These are phyloP conservation scores for Norana najaformis DNA, from an alignment of 2,888 invertebrate species.

Conservation along the genomic window DNA sequence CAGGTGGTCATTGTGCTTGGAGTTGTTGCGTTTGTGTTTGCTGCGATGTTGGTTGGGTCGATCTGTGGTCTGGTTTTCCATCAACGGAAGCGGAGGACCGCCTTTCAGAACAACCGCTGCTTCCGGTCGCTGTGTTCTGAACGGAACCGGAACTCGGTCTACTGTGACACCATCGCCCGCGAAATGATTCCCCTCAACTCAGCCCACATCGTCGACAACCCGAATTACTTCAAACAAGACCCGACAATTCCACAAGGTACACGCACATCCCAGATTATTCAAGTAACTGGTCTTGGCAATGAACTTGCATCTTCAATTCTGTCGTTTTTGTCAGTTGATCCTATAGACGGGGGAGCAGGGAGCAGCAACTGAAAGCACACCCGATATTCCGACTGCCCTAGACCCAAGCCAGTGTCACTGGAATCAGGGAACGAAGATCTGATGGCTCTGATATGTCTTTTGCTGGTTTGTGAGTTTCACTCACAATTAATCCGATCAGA, in stretches of 20 bases:
- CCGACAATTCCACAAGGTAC: constrained; percentile 6
- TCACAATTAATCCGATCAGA: too few species aligned
- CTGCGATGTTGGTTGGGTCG: not conserved
- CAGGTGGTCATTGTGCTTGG: not conserved
- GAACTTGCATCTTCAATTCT: too few species aligned
- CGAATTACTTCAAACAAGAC: constrained; percentile 44
- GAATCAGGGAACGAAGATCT: too few species aligned
- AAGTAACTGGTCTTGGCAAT: not conserved
- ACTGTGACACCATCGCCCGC: constrained; percentile 27
- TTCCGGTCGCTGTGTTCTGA: constrained; percentile 18
- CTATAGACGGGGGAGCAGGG: too few species aligned
- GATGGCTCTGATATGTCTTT: too few species aligned
- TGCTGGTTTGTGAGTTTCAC: too few species aligned
- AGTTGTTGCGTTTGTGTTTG: not conserved
- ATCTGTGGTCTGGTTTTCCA: not conserved
- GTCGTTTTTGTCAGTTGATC: too few species aligned
- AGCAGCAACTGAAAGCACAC: too few species aligned
- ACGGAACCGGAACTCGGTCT: constrained; percentile 15
- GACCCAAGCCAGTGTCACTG: too few species aligned
- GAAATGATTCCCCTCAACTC: constrained; percentile 45
- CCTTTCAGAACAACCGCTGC: not conserved
- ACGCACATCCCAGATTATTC: not conserved
- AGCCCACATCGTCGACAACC: constrained; percentile 43
- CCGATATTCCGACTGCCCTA: too few species aligned
- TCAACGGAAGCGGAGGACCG: not conserved